phyloP scores from a whole-genome alignment of 2,113 vertebrate genomes.

The Halichoeres trimaculatus region DNA sequence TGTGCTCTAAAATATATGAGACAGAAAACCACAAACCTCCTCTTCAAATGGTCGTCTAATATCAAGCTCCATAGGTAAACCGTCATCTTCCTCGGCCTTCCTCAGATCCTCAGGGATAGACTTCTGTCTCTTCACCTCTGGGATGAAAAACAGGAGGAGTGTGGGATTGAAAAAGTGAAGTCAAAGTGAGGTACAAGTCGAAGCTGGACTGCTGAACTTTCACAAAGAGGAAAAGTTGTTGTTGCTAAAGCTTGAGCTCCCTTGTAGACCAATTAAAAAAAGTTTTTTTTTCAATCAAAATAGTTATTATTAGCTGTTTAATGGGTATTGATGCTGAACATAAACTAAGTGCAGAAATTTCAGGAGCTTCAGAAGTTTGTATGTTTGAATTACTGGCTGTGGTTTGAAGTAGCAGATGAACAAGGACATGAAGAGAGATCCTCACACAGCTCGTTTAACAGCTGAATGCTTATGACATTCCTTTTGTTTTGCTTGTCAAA shows the following conservation, averaged over 20 bases:
- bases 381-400: neutral
- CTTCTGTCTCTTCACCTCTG: constrained; percentile 97
- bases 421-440: neutral
- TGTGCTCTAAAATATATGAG: neutral
- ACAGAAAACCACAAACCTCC: constrained; percentile 89
- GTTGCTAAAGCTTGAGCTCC: too few relatives aligned
- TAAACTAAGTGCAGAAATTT: too few relatives aligned
- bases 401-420: neutral
- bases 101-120: constrained; percentile 95
- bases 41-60: constrained; percentile 92
- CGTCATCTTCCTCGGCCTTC: constrained; percentile 89
- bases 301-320: neutral
- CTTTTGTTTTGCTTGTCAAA: neutral
- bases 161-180: neutral
- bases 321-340: neutral
- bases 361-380: too few relatives aligned
- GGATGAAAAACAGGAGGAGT: constrained; percentile 33
- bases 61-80: constrained; percentile 88
- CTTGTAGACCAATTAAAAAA: too few relatives aligned
- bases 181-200: neutral
- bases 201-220: neutral
- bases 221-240: too few relatives aligned
- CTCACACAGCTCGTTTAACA: neutral
- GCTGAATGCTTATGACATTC: neutral
- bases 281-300: too few relatives aligned